Conservation (phyloP, 1,140 invertebrate genomes). For the Planococcus citri region DNA sequence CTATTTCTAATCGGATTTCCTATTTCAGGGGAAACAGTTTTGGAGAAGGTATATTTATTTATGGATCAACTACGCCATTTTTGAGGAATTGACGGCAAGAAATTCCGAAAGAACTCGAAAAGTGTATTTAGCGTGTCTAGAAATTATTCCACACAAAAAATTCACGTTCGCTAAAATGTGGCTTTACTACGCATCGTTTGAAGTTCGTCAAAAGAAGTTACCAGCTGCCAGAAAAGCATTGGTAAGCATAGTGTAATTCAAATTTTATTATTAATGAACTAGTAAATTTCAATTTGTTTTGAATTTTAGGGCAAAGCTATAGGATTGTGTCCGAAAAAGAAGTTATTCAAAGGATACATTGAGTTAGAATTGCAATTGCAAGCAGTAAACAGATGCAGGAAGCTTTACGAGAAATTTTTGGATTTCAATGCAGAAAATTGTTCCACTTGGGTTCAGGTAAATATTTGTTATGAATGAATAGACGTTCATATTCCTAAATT, state of each 20-base stretch:
- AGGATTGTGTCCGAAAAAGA: slow-evolving; percentile 93
- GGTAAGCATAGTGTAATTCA: slow-evolving; percentile 34
- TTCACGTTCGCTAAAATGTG: slow-evolving; percentile 99
- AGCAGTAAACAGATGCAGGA: slow-evolving; percentile 89
- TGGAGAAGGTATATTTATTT: slow-evolving; percentile 98
- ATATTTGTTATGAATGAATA: neutral
- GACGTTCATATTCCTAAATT: too few relatives aligned
- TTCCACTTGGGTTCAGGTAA: slow-evolving; percentile 89
- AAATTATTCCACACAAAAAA: slow-evolving; percentile 89
- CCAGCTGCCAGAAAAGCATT: slow-evolving; percentile 75
- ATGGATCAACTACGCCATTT: slow-evolving; percentile 99
- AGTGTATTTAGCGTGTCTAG: slow-evolving; percentile 70
- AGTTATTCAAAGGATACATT: slow-evolving; percentile 94
- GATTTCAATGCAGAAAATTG: slow-evolving; percentile 95
- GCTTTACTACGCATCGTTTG: slow-evolving; percentile 94
- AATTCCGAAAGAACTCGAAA: slow-evolving; percentile 82
- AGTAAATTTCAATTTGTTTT: slow-evolving; percentile 24
- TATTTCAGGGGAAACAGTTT: slow-evolving; percentile 57
- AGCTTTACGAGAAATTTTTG: slow-evolving; percentile 93
- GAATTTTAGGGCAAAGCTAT: slow-evolving; percentile 62
- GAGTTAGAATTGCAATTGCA: slow-evolving; percentile 94
- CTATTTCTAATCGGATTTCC: too few relatives aligned
- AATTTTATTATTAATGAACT: slow-evolving; percentile 8
- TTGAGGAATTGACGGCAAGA: slow-evolving; percentile 87
- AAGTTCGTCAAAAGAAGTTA: slow-evolving; percentile 90